Percentiles rank a stretch among this genome's conserved stretches.
phyloP scores from a whole-genome alignment of 2,113 vertebrate species.

The pig (Sus scrofa) region T2T-Sscrofa CM000818.6:110879501-110880000 shows the following conservation, averaged over 20 bases:
- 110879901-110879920: too few species aligned
- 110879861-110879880: neutral
- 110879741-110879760: neutral
- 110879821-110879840: too few species aligned
- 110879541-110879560: conserved; percentile 37
- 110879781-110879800: neutral
- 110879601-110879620: neutral
- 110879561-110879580: neutral
- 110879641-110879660: neutral
- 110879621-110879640: neutral
- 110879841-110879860: too few species aligned
- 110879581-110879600: conserved; percentile 34
- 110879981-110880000: neutral
- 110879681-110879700: neutral
- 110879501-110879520: neutral
- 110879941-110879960: neutral
- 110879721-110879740: neutral
- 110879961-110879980: neutral
- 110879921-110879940: neutral
- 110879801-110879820: neutral
- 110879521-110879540: conserved; percentile 62
- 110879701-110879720: conserved; percentile 4
- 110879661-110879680: neutral
- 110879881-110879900: neutral
- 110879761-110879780: neutral